Percentiles rank a stretch among this genome's conserved stretches.
Evolutionary conservation across 2,113 vertebrate genomes (phyloP).

Genomic region (Prunella fulvescens): DNA sequence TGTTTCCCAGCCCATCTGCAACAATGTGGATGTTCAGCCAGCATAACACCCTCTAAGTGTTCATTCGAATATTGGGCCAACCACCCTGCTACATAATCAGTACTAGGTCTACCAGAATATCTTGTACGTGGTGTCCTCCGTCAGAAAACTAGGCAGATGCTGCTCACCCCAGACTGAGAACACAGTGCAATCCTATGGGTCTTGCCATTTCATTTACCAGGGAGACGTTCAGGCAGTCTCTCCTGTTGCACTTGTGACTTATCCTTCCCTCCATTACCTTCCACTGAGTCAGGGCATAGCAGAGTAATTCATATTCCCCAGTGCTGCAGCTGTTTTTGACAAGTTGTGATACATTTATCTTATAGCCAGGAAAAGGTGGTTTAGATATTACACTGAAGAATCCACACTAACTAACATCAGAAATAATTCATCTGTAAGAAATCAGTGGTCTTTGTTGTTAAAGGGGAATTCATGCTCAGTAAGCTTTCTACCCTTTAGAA

Average conservation of each 20-base stretch:
- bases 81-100: not conserved
- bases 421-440: not conserved
- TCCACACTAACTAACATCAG: not conserved
- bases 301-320: not conserved
- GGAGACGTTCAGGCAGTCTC: not conserved
- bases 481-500: not conserved
- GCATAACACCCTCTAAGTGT: not conserved
- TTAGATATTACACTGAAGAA: not conserved
- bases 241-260: not conserved
- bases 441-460: not conserved
- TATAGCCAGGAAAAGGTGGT: not conserved
- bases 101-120: not conserved
- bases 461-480: not conserved
- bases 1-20: not conserved
- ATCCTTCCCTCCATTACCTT: not conserved
- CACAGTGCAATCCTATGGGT: not conserved
- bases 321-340: not conserved
- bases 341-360: not conserved
- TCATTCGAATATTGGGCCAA: not conserved
- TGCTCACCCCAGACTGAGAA: not conserved
- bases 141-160: not conserved
- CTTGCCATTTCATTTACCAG: not conserved
- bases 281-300: not conserved
- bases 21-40: not conserved
- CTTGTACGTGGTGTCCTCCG: accelerated